Percentiles rank a stretch among this genome's conserved stretches.
Evolutionary conservation across 2,888 invertebrate genomes (phyloP).

Genomic region (Coelopa pilipes): DNA sequence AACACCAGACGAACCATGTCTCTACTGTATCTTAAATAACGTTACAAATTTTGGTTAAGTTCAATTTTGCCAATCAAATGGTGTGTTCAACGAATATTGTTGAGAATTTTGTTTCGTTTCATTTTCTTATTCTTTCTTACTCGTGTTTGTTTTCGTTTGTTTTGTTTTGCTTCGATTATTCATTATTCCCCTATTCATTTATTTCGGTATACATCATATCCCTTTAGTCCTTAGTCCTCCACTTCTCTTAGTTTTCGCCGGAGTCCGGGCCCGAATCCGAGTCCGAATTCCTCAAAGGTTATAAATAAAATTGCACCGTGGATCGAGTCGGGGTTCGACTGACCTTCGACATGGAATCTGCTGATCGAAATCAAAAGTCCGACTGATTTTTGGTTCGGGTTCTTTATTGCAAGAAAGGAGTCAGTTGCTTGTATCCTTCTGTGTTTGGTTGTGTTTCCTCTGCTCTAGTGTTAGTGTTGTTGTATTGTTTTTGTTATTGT

Average conservation of each 20-base stretch:
- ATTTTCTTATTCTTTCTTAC: background rate
- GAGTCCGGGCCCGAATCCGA: constrained; percentile 41
- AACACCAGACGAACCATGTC: too few relatives aligned
- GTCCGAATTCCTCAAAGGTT: constrained; percentile 15
- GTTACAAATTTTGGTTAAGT: too few relatives aligned
- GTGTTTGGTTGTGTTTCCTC: too few relatives aligned
- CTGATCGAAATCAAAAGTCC: too few relatives aligned
- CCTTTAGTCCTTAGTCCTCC: constrained; percentile 37
- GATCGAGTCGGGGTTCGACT: background rate
- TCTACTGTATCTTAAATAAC: too few relatives aligned
- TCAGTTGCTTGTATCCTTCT: too few relatives aligned
- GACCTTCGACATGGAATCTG: too few relatives aligned
- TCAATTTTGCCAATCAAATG: too few relatives aligned
- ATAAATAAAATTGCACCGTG: constrained; percentile 46
- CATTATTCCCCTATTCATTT: constrained; percentile 25
- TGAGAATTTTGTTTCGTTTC: background rate
- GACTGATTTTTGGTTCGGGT: too few relatives aligned
- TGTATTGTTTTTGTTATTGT: too few relatives aligned
- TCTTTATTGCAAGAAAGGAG: too few relatives aligned
- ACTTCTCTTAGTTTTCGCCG: constrained; percentile 28
- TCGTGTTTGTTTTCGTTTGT: constrained; percentile 28
- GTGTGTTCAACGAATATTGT: background rate
- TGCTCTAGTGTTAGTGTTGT: too few relatives aligned
- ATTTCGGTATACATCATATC: constrained; percentile 64
- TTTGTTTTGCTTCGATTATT: constrained; percentile 32